These are phyloP conservation scores for Xestia rhomboidea DNA, from an alignment of 2,888 invertebrate species.

Conservation along the genomic window DNA sequence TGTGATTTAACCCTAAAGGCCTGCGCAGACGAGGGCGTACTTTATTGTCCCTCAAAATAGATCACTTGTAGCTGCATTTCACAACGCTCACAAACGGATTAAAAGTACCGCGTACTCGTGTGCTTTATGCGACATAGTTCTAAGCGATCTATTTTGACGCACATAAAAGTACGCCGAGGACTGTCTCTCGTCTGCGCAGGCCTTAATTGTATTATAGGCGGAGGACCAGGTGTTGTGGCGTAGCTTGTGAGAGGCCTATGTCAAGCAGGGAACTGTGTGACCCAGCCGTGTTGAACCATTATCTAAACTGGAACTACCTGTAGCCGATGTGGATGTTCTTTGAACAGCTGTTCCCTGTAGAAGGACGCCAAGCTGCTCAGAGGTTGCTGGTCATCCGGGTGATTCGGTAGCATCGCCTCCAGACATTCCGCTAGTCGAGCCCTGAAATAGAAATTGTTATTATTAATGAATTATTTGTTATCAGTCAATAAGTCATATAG, in stretches of 20 bases:
- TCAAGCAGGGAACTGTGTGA: not conserved
- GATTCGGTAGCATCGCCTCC: slow-evolving; percentile 95
- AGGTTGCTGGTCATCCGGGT: slow-evolving; percentile 90
- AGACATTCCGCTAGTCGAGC: slow-evolving; percentile 97
- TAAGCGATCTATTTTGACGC: too few species aligned
- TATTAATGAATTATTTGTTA: slow-evolving; percentile 1
- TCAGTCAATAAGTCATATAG: not conserved
- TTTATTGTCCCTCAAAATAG: too few species aligned
- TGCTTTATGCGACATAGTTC: too few species aligned
- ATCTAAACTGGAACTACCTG: slow-evolving; percentile 84
- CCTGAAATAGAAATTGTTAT: slow-evolving; percentile 80
- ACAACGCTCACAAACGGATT: too few species aligned
- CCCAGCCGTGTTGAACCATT: not conserved
- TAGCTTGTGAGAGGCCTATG: not conserved
- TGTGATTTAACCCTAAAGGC: not conserved
- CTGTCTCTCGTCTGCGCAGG: too few species aligned
- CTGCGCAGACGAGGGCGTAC: too few species aligned
- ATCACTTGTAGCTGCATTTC: too few species aligned
- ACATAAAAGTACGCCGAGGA: too few species aligned
- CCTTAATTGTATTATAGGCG: not conserved
- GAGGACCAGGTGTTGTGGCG: not conserved
- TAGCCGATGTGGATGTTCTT: slow-evolving; percentile 93
- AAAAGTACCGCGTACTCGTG: too few species aligned
- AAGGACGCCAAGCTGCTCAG: slow-evolving; percentile 86
- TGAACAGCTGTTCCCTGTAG: slow-evolving; percentile 94